Percentiles rank a stretch among this genome's conserved stretches.
phyloP scores from a whole-genome alignment of 2,797 vertebrate genomes.

The Sebastes oblongus region DNA sequence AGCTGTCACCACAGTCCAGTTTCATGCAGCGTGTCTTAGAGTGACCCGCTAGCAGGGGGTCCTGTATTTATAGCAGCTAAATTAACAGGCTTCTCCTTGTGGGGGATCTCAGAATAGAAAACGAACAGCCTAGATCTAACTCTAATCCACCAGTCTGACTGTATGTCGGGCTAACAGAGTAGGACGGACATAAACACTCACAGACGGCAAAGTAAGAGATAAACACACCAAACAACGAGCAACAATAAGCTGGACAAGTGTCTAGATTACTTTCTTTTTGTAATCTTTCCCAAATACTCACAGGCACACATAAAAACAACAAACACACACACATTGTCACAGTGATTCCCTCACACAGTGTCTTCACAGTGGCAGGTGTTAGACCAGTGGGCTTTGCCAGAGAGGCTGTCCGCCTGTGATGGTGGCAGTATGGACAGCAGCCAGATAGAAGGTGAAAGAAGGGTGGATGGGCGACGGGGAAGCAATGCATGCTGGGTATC shows the following conservation, averaged over 20 bases:
- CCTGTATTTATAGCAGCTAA: conserved; percentile 75
- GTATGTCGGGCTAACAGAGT: conserved; percentile 15
- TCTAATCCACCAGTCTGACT: conserved; percentile 53
- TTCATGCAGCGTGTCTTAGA: conserved; percentile 36
- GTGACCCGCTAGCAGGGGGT: conserved; percentile 56
- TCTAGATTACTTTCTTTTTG: not conserved
- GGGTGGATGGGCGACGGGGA: conserved; percentile 20
- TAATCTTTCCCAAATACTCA: conserved; percentile 4
- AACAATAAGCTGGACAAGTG: not conserved
- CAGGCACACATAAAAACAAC: not conserved
- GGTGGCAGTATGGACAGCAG: conserved; percentile 27
- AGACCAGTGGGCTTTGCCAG: conserved; percentile 45
- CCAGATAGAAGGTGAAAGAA: conserved; percentile 28
- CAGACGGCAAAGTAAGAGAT: not conserved
- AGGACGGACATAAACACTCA: conserved; percentile 21
- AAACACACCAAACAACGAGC: conserved; percentile 18
- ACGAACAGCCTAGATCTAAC: conserved; percentile 52
- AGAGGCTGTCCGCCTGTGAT: conserved; percentile 18
- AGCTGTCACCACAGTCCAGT: conserved; percentile 38
- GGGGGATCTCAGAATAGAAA: conserved; percentile 72
- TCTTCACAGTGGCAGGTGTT: conserved; percentile 59
- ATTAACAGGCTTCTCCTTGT: conserved; percentile 72
- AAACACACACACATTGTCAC: not conserved
- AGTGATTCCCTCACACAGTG: not conserved
- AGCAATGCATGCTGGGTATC: conserved; percentile 38